Evolutionary conservation across 2,888 invertebrate genomes (phyloP), one percentile per base, ranked within the genome.

Genomic region (Spilarctia lutea): DNA sequence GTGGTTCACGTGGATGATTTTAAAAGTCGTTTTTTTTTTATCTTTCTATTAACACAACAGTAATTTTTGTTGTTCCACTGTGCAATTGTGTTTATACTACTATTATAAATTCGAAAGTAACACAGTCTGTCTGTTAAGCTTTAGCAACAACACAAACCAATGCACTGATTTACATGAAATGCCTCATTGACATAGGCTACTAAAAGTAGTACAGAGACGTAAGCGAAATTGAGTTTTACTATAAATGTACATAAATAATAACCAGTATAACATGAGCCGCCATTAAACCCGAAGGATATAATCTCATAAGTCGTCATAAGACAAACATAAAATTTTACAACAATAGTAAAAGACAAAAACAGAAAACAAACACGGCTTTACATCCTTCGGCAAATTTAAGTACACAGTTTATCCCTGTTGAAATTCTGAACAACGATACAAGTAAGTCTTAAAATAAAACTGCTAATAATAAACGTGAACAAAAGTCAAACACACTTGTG

Each of bases 401-500:
- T 45, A 30, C 27, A 45, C n/a, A 68, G 35, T 35, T 56, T 70
- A 60, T 35, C 35, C 65, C 35, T n/a, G 33, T 27, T 48, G 3
- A 72, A 35, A 7, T 45, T 30, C 76, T 42, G 52, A 45, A 71
- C 30, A 68, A 60, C 68, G 56, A 52, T 35, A 72, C 72, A 68
- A 68, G 52, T 33, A 66, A 39, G 27, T 72, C 72, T 63, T 75
- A 60, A 69, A 74, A 56, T 33, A n/a, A 48, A 73, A 63, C 45
- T 48, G 35, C 18, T 0, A 20, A 65, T 66, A 74, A 75, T 78
- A 72, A 75, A 74, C 76, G 65, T 16, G 63, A 75, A 75, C 27
- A 67, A 71, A 79, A 74, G 74, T 75, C 76, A 75, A 69, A 65
- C 67, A 35, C 35, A 69, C 65, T 76, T 72, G 24, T 75, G 66